Conservation (phyloP, 2,797 vertebrate genomes). For the Masticophis lateralis region DNA sequence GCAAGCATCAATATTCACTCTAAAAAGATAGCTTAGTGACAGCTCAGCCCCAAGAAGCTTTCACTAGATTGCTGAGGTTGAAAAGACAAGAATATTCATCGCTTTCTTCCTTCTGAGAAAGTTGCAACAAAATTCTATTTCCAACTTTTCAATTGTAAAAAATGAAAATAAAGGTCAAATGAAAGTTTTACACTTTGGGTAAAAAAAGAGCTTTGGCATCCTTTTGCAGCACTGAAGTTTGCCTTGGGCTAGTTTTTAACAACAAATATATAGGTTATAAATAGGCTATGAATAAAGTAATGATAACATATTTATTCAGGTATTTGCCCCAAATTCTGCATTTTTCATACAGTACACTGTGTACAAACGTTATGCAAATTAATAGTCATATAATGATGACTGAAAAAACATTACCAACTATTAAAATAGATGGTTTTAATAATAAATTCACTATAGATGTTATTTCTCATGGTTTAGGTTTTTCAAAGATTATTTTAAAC, state of each 20-base stretch:
- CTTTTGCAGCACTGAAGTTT: slow-evolving; percentile 27
- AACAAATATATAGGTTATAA: slow-evolving; percentile 8
- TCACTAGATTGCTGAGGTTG: not conserved
- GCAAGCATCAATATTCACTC: not conserved
- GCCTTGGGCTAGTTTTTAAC: slow-evolving; percentile 5
- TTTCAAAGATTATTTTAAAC: slow-evolving; percentile 59
- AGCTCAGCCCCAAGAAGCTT: slow-evolving; percentile 42
- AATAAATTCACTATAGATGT: slow-evolving; percentile 70
- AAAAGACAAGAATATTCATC: not conserved
- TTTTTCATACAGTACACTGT: slow-evolving; percentile 45
- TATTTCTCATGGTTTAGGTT: slow-evolving; percentile 63
- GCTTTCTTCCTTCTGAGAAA: slow-evolving; percentile 12
- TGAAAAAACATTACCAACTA: slow-evolving; percentile 22
- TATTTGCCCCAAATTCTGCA: slow-evolving; percentile 15
- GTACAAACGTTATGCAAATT: slow-evolving; percentile 52
- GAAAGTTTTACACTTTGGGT: slow-evolving; percentile 53
- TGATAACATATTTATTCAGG: not conserved
- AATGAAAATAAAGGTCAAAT: slow-evolving; percentile 49
- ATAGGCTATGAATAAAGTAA: slow-evolving; percentile 38
- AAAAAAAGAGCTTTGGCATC: slow-evolving; percentile 52
- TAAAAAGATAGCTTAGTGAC: slow-evolving; percentile 3
- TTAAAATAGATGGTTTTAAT: slow-evolving; percentile 60
- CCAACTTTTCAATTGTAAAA: slow-evolving; percentile 41
- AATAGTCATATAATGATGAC: not conserved
- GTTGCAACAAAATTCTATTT: not conserved